Conservation (phyloP, 2,888 invertebrate species). For the Acronicta alni region DNA sequence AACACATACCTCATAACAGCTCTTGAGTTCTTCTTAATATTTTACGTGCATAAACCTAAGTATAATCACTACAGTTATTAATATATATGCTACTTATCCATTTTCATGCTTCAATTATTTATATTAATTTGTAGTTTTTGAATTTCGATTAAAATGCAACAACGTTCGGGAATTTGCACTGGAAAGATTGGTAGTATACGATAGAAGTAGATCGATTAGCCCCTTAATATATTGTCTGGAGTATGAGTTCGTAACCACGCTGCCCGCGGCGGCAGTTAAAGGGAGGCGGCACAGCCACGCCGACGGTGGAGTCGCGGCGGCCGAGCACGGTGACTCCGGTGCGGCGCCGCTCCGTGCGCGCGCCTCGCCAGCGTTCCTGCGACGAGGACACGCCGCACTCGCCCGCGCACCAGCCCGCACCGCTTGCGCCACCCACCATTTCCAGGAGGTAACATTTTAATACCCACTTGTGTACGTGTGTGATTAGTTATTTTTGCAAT, state of each 20-base stretch:
- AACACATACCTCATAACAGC: too few species aligned
- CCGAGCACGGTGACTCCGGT: slow-evolving; percentile 90
- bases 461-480: too few species aligned
- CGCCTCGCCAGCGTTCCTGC: slow-evolving; percentile 94
- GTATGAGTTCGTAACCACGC: slow-evolving; percentile 79
- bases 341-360: slow-evolving; percentile 90
- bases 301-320: slow-evolving; percentile 89
- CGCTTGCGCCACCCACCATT: slow-evolving; percentile 92
- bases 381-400: slow-evolving; percentile 91
- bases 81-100: too few species aligned
- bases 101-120: too few species aligned
- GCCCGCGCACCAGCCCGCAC: slow-evolving; percentile 84
- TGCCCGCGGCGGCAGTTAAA: slow-evolving; percentile 91
- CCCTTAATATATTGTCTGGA: slow-evolving; percentile 18
- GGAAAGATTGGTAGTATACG: too few species aligned
- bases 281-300: slow-evolving; percentile 90
- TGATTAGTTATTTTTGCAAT: too few species aligned
- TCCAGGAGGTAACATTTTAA: slow-evolving; percentile 89
- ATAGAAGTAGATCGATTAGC: too few species aligned
- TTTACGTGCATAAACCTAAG: too few species aligned
- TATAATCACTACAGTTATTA: too few species aligned
- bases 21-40: neutral
- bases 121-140: too few species aligned
- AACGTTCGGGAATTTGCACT: neutral
- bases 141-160: too few species aligned